Percentiles rank a stretch among this genome's conserved stretches.
phyloP scores from a whole-genome alignment of 2,113 vertebrate species.

The Panurus biarmicus region DNA sequence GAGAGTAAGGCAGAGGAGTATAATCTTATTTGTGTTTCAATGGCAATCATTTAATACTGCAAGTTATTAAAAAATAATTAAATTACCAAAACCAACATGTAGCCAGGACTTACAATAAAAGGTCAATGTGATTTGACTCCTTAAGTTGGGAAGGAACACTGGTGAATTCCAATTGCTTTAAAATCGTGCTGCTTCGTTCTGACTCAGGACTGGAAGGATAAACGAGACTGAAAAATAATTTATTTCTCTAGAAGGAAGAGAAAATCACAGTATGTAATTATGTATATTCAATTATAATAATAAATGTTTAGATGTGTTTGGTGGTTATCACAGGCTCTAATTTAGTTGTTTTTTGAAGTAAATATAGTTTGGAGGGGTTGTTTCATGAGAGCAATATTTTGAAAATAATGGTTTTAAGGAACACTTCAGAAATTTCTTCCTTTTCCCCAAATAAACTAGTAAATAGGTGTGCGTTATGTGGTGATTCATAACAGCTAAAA shows the following conservation, averaged over 20 bases:
- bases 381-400: not conserved
- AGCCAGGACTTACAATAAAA: constrained; percentile 28
- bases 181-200: not conserved
- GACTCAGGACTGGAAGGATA: constrained; percentile 26
- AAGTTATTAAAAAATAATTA: constrained; percentile 65
- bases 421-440: not conserved
- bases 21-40: constrained; percentile 60
- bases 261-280: constrained; percentile 64
- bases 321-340: constrained; percentile 62
- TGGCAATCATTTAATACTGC: constrained; percentile 58
- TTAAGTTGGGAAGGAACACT: constrained; percentile 8
- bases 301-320: constrained; percentile 54
- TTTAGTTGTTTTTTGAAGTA: constrained; percentile 56
- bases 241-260: constrained; percentile 61
- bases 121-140: constrained; percentile 42
- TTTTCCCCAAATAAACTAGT: not conserved
- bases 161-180: constrained; percentile 31
- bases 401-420: not conserved
- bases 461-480: not conserved
- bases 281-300: constrained; percentile 59
- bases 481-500: not conserved
- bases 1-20: not conserved
- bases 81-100: constrained; percentile 56
- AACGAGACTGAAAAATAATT: constrained; percentile 30
- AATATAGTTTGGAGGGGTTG: constrained; percentile 34